phyloP scores from a whole-genome alignment of 2,888 invertebrate species.

The Carpatolechia fugitivella region DNA sequence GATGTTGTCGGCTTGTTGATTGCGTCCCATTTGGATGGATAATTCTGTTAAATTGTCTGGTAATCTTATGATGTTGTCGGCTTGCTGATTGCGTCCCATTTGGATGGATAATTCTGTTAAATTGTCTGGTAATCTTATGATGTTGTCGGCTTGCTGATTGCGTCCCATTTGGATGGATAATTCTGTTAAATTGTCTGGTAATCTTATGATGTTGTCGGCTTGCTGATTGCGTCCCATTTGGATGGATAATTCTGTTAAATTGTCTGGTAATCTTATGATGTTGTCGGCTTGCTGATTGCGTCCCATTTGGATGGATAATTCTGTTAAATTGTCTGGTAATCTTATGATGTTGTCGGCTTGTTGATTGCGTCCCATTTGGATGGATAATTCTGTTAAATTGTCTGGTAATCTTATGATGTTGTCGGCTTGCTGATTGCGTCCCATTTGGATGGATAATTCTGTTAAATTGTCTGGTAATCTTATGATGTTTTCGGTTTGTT shows the following conservation, averaged over 20 bases:
- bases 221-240: background rate
- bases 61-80: background rate
- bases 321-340: slow-evolving; percentile 12
- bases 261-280: slow-evolving; percentile 5
- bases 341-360: background rate
- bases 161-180: background rate
- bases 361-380: background rate
- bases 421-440: background rate
- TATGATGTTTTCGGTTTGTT: background rate
- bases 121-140: slow-evolving; percentile 6
- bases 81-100: background rate
- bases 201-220: background rate
- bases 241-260: background rate
- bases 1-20: background rate
- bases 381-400: slow-evolving; percentile 1
- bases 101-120: background rate
- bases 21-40: background rate
- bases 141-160: background rate
- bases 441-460: background rate
- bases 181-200: slow-evolving; percentile 11
- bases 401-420: slow-evolving; percentile 2
- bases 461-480: slow-evolving; percentile 10
- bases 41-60: slow-evolving; percentile 8
- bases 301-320: background rate
- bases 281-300: background rate